A percentile compares a stretch with the other conserved stretches of the same genome.
phyloP scores from a whole-genome alignment of 37 sponge, comb jelly and placozoan genomes.

The Trichoplax adhaerens region DNA sequence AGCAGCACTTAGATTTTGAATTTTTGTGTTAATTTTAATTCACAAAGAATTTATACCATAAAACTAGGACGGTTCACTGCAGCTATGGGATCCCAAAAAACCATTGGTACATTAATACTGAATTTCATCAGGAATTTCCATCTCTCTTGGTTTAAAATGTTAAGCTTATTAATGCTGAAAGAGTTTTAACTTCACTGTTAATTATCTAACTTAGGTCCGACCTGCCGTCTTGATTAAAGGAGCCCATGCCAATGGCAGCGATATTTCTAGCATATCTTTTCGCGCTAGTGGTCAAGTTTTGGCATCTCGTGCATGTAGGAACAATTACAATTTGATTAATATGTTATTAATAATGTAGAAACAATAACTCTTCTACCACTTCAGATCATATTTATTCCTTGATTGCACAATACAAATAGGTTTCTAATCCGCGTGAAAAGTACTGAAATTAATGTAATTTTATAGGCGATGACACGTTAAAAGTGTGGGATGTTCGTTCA shows the following conservation, averaged over 20 bases:
- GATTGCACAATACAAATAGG: not conserved
- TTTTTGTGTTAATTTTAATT: not conserved
- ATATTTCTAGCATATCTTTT: slow-evolving; percentile 58
- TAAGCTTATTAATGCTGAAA: slow-evolving; percentile 4
- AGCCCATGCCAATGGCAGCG: slow-evolving; percentile 56
- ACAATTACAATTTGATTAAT: not conserved
- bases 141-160: not conserved
- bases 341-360: not conserved
- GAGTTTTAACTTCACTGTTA: slow-evolving; percentile 8
- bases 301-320: slow-evolving; percentile 55
- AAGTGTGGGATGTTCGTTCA: slow-evolving; percentile 75
- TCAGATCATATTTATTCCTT: slow-evolving; percentile 1
- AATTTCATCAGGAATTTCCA: too few relatives aligned
- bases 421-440: not conserved
- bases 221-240: slow-evolving; percentile 30
- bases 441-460: slow-evolving; percentile 1
- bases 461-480: slow-evolving; percentile 71
- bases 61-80: slow-evolving; percentile 48
- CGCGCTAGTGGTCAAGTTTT: slow-evolving; percentile 48
- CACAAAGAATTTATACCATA: not conserved
- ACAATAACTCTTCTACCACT: not conserved
- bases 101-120: slow-evolving; percentile 40
- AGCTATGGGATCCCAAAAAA: slow-evolving; percentile 50
- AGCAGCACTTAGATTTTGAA: not conserved
- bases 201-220: not conserved